Evolutionary conservation across 2,113 vertebrate genomes (phyloP).

Genomic region (Callorhinus ursinus): DNA sequence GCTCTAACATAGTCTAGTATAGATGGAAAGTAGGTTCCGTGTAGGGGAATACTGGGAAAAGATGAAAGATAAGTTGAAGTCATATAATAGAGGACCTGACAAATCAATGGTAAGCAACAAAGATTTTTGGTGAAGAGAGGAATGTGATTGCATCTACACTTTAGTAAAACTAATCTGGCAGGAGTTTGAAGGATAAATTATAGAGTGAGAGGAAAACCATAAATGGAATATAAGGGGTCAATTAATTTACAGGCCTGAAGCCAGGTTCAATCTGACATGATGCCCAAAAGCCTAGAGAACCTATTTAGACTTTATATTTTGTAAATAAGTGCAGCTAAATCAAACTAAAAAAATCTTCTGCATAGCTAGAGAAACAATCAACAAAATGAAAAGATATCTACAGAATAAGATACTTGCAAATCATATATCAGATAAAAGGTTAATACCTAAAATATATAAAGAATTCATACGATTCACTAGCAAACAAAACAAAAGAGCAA

Average conservation of each 20-base stretch:
- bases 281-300: background rate
- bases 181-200: background rate
- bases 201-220: background rate
- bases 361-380: background rate
- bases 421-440: background rate
- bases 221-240: background rate
- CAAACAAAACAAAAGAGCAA: background rate
- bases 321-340: background rate
- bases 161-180: background rate
- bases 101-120: background rate
- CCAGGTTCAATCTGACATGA: background rate
- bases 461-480: background rate
- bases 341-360: background rate
- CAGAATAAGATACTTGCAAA: background rate
- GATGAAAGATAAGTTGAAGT: background rate
- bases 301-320: conserved; percentile 5
- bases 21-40: background rate
- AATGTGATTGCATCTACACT: background rate
- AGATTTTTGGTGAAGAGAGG: conserved; percentile 10
- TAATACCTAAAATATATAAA: background rate
- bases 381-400: background rate
- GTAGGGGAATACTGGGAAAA: background rate
- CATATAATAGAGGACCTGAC: background rate
- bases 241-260: background rate
- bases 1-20: background rate